Evolutionary conservation across 2,797 vertebrate species (phyloP).

Genomic region (Allobates femoralis): DNA sequence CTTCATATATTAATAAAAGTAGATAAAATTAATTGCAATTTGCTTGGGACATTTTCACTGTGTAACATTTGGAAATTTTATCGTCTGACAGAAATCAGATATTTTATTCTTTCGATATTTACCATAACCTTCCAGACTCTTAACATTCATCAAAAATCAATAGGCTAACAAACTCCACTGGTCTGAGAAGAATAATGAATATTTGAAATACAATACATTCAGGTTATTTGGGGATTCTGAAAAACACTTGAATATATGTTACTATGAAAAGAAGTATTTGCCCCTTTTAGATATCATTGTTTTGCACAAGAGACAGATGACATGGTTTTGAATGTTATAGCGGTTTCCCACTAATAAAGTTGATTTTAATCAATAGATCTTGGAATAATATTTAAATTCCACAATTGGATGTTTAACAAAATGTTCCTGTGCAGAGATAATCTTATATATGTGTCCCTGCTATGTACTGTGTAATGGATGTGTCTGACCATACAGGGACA

Average conservation of each 20-base stretch:
- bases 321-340: not conserved
- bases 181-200: not conserved
- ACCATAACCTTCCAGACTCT: conserved; percentile 10
- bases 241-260: not conserved
- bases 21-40: not conserved
- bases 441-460: too few species aligned
- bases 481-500: too few species aligned
- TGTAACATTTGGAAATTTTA: not conserved
- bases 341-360: too few species aligned
- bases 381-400: too few species aligned
- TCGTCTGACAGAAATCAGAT: conserved; percentile 5
- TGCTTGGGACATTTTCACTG: not conserved
- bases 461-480: too few species aligned
- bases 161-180: conserved; percentile 4
- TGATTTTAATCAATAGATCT: too few species aligned
- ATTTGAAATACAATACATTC: not conserved
- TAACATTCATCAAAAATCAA: not conserved
- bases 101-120: not conserved
- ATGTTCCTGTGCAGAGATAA: too few species aligned
- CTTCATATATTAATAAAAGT: not conserved
- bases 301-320: not conserved
- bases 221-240: not conserved
- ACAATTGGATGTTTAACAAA: too few species aligned
- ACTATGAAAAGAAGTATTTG: not conserved
- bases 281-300: not conserved